Percentiles rank a stretch among this genome's conserved stretches.
Evolutionary conservation across 2,888 invertebrate species (phyloP).

Genomic region (Stenodera caucasica): DNA sequence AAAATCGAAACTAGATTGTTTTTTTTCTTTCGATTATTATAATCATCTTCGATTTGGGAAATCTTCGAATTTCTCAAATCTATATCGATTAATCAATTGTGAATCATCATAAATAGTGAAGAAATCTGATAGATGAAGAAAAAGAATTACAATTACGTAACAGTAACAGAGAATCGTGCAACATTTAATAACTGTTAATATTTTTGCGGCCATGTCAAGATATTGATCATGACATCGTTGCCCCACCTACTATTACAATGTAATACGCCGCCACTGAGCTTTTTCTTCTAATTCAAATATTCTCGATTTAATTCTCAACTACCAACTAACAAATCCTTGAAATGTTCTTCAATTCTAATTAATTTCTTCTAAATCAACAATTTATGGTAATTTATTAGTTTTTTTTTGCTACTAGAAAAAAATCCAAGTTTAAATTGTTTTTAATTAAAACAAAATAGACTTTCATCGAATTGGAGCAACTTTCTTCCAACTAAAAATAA

Average conservation of each 20-base stretch:
- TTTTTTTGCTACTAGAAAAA: too few species aligned
- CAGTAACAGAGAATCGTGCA: constrained; percentile 13
- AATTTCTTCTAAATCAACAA: too few species aligned
- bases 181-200: constrained; percentile 14
- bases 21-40: too few species aligned
- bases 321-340: background rate
- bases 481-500: constrained; percentile 24
- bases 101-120: background rate
- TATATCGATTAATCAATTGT: too few species aligned
- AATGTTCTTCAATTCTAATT: background rate
- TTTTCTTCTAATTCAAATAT: background rate
- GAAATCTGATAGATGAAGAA: background rate
- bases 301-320: too few species aligned
- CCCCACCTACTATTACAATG: constrained; percentile 7
- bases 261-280: constrained; percentile 8
- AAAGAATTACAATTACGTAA: constrained; percentile 3
- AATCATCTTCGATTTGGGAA: too few species aligned
- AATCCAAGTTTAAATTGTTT: too few species aligned
- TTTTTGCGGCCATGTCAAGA: constrained; percentile 9
- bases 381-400: too few species aligned
- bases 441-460: constrained; percentile 1
- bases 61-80: too few species aligned
- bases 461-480: constrained; percentile 25
- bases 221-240: constrained; percentile 8
- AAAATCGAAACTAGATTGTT: too few species aligned